Conservation (phyloP, 2,113 vertebrate genomes). For the Petroica traversi region DNA sequence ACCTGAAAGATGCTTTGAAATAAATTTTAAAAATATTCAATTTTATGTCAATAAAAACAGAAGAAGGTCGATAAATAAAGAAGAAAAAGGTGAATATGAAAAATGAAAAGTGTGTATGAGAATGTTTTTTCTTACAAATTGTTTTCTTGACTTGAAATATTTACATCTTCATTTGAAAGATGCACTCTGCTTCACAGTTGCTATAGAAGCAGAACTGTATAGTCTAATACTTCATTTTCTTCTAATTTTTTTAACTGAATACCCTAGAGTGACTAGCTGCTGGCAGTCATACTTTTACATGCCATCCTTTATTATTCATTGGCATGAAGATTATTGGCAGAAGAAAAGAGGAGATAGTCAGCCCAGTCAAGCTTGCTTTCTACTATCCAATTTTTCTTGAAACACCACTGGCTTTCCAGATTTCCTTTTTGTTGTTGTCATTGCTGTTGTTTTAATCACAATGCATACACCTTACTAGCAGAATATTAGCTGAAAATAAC, state of each 20-base stretch:
- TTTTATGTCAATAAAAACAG: not conserved
- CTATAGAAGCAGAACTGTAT: not conserved
- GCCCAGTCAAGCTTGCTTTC: not conserved
- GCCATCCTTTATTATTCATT: not conserved
- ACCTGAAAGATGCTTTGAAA: not conserved
- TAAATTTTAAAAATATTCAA: not conserved
- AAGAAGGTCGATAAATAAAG: not conserved
- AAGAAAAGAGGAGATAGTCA: not conserved
- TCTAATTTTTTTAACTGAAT: not conserved
- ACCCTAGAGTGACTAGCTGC: not conserved
- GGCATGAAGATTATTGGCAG: not conserved
- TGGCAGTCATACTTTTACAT: not conserved
- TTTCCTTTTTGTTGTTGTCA: not conserved
- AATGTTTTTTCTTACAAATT: not conserved
- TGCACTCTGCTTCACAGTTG: not conserved
- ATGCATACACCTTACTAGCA: not conserved
- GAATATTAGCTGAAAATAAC: not conserved
- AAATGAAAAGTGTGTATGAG: not conserved
- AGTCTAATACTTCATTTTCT: not conserved
- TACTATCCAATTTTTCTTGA: not conserved
- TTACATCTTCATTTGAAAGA: not conserved
- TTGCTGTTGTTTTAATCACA: not conserved
- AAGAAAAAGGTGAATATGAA: not conserved
- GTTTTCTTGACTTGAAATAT: not conserved
- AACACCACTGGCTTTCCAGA: not conserved